Percentiles rank a stretch among this genome's conserved stretches.
Conservation (phyloP, 37 sponge, comb jelly and placozoan genomes). For the Oscarella lobularis region DNA sequence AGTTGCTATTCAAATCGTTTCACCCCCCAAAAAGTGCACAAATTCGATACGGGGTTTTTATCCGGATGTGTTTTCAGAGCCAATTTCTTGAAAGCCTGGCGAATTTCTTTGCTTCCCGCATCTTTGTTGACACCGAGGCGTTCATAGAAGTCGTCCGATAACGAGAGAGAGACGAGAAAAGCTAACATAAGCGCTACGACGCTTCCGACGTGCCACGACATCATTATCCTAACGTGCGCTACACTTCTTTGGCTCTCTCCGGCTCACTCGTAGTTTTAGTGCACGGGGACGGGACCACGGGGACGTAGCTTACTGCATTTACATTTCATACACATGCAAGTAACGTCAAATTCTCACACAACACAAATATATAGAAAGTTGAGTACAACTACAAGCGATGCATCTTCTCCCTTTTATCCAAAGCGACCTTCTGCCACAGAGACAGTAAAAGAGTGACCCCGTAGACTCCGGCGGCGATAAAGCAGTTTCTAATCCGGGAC, state of each 20-base stretch:
- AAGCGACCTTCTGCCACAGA: neutral
- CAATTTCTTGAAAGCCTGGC: slow-evolving; percentile 23
- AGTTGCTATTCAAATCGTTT: neutral
- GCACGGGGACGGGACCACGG: too few relatives aligned
- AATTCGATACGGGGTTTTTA: slow-evolving; percentile 13
- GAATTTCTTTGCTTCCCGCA: slow-evolving; percentile 17
- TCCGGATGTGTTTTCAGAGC: slow-evolving; percentile 23
- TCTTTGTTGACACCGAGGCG: slow-evolving; percentile 14
- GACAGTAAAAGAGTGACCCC: neutral
- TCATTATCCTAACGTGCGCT: neutral
- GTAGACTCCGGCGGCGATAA: neutral
- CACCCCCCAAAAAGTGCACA: neutral
- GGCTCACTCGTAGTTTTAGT: too few relatives aligned
- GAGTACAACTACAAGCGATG: too few relatives aligned
- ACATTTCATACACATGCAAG: too few relatives aligned
- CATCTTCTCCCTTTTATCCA: too few relatives aligned
- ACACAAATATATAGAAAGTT: too few relatives aligned
- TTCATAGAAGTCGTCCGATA: slow-evolving; percentile 14
- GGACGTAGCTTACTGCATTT: too few relatives aligned
- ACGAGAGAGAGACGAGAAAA: neutral
- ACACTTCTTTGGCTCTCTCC: too few relatives aligned
- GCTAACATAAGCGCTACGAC: neutral
- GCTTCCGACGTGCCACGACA: too few relatives aligned
- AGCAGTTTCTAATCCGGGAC: neutral
- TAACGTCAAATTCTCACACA: too few relatives aligned